Percentiles rank a stretch among this genome's conserved stretches.
These are phyloP conservation scores for Peromyscus attwateri DNA, from an alignment of 2,797 vertebrate genomes.

Conservation along the genomic window DNA sequence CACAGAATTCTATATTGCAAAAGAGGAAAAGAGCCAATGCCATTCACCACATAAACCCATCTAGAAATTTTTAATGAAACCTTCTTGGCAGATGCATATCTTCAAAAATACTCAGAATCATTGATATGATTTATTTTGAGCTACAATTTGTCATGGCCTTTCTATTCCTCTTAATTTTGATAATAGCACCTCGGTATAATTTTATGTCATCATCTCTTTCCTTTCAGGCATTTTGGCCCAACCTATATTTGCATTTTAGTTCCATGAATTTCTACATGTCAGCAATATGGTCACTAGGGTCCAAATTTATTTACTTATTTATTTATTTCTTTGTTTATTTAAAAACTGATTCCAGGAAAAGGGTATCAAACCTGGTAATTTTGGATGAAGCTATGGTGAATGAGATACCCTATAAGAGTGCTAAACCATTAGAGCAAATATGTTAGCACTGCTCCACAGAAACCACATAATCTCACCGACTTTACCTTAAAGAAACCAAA, in stretches of 20 bases:
- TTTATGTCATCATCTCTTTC: background rate
- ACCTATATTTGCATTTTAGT: background rate
- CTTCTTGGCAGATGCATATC: background rate
- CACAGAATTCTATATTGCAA: background rate
- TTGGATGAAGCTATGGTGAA: background rate
- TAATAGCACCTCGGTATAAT: background rate
- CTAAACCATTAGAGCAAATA: background rate
- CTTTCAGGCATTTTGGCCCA: background rate
- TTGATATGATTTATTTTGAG: background rate
- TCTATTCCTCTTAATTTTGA: background rate
- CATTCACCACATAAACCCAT: background rate
- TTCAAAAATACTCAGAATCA: background rate
- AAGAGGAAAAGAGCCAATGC: background rate
- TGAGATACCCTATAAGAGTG: background rate
- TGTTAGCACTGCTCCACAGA: background rate
- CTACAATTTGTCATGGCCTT: background rate
- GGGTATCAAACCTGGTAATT: background rate
- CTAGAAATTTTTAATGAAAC: slow-evolving; percentile 3
- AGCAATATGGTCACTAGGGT: background rate
- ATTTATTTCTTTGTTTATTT: too few species aligned
- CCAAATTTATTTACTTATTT: background rate
- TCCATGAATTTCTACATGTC: background rate
- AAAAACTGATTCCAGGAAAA: background rate
- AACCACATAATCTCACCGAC: background rate
- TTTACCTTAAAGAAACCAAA: background rate